These are phyloP conservation scores for Dufourea novaeangliae DNA, from an alignment of 1,140 invertebrate species.

Conservation along the genomic window DNA sequence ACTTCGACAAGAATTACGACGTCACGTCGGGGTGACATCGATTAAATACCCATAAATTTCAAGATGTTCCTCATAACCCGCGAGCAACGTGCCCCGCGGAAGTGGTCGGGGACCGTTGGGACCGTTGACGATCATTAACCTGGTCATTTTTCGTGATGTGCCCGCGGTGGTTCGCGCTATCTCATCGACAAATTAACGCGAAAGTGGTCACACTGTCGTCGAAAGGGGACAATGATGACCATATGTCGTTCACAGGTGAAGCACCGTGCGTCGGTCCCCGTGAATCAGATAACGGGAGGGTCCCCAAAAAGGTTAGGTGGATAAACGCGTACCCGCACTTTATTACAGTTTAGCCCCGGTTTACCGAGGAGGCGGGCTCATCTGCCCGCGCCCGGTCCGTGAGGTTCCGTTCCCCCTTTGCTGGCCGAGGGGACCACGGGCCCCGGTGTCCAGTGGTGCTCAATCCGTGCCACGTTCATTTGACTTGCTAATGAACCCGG, in stretches of 20 bases:
- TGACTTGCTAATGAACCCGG: conserved; percentile 73
- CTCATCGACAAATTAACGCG: conserved; percentile 65
- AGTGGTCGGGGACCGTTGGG: neutral
- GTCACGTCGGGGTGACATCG: neutral
- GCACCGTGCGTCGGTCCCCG: conserved; percentile 28
- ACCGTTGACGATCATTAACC: conserved; percentile 29
- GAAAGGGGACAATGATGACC: conserved; percentile 47
- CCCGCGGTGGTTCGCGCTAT: conserved; percentile 26
- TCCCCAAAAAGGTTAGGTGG: conserved; percentile 49
- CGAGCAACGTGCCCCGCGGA: neutral
- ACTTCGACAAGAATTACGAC: neutral
- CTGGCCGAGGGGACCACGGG: conserved; percentile 14
- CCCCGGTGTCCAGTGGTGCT: conserved; percentile 65
- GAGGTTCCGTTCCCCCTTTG: conserved; percentile 28
- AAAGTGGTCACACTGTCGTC: conserved; percentile 55
- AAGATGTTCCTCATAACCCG: too few relatives aligned
- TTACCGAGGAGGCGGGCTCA: conserved; percentile 51
- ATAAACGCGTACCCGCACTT: conserved; percentile 39
- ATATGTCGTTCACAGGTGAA: conserved; percentile 71
- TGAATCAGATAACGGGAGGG: conserved; percentile 66
- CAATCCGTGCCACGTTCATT: conserved; percentile 66
- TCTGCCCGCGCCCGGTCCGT: conserved; percentile 21
- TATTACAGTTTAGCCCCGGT: conserved; percentile 66
- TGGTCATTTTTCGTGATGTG: conserved; percentile 13
- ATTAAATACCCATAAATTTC: neutral